phyloP scores from a whole-genome alignment of 92 coral and sea anemone genomes.

The Metridium senile region DNA sequence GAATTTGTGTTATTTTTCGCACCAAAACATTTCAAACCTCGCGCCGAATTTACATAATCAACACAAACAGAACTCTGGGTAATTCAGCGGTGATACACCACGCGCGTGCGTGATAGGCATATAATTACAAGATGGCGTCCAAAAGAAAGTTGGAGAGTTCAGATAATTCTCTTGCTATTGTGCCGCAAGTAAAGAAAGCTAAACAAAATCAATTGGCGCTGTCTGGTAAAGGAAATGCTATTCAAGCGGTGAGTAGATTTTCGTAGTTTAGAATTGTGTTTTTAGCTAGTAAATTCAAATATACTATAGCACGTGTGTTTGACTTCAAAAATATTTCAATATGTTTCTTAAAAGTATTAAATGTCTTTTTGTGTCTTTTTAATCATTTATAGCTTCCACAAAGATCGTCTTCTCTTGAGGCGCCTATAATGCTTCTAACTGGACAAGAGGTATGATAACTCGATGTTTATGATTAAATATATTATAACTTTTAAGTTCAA shows the following conservation, averaged over 20 bases:
- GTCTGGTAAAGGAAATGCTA: slow-evolving; percentile 65
- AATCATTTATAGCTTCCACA: slow-evolving; percentile 75
- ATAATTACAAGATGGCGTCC: slow-evolving; percentile 79
- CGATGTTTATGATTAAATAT: too few species aligned
- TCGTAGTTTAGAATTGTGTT: slow-evolving; percentile 1
- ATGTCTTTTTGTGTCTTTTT: neutral
- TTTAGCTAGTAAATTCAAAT: neutral
- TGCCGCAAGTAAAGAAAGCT: slow-evolving; percentile 76
- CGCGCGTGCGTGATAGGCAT: slow-evolving; percentile 22
- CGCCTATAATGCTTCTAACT: slow-evolving; percentile 91
- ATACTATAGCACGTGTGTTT: neutral
- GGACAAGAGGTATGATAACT: slow-evolving; percentile 95
- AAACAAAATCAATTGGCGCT: slow-evolving; percentile 80
- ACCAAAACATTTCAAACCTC: too few species aligned
- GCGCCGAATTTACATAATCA: too few species aligned
- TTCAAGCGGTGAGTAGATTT: slow-evolving; percentile 74
- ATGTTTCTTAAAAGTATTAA: neutral
- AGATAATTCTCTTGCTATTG: slow-evolving; percentile 66
- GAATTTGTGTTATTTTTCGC: too few species aligned
- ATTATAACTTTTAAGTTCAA: neutral
- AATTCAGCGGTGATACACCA: slow-evolving; percentile 3
- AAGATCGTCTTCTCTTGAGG: slow-evolving; percentile 85
- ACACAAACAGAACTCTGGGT: neutral
- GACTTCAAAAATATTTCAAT: too few species aligned
- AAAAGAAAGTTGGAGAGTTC: slow-evolving; percentile 60